phyloP scores from a whole-genome alignment of 2,797 vertebrate genomes.

The Lithobates pipiens region DNA sequence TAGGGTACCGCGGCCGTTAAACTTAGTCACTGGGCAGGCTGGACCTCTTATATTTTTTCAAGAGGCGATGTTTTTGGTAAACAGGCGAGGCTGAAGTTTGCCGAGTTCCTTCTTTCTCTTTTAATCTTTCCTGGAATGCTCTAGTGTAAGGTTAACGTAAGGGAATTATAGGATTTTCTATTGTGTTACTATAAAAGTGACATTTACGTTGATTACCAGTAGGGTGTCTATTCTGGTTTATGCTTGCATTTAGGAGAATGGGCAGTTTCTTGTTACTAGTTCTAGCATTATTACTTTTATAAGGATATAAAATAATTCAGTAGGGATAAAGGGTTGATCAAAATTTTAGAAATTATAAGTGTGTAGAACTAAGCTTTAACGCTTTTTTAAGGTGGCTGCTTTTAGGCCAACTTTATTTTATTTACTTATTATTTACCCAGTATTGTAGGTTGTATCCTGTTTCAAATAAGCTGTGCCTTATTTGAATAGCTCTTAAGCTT shows the following conservation, averaged over 20 bases:
- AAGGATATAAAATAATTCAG: background rate
- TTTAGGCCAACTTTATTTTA: background rate
- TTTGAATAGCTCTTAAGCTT: constrained; percentile 62
- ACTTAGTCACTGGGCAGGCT: constrained; percentile 73
- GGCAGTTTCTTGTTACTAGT: background rate
- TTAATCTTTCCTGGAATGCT: constrained; percentile 63
- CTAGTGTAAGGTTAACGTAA: constrained; percentile 4
- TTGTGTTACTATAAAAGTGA: background rate
- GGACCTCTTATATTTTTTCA: constrained; percentile 65
- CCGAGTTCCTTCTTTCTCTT: constrained; percentile 72
- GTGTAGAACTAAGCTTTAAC: background rate
- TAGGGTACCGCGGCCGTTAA: constrained; percentile 73
- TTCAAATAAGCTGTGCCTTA: constrained; percentile 24
- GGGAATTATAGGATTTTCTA: constrained; percentile 43
- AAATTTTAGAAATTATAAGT: background rate
- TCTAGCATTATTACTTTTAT: constrained; percentile 28
- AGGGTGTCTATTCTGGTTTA: constrained; percentile 56
- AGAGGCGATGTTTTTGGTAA: constrained; percentile 80
- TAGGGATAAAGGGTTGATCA: constrained; percentile 11
- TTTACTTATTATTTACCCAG: background rate
- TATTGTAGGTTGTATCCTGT: background rate
- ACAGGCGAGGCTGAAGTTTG: constrained; percentile 65
- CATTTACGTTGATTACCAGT: constrained; percentile 63
- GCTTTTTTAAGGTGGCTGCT: constrained; percentile 24
- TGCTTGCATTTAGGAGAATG: background rate